Evolutionary conservation across 2,113 vertebrate species (phyloP).

Genomic region (Notothenia coriiceps): DNA sequence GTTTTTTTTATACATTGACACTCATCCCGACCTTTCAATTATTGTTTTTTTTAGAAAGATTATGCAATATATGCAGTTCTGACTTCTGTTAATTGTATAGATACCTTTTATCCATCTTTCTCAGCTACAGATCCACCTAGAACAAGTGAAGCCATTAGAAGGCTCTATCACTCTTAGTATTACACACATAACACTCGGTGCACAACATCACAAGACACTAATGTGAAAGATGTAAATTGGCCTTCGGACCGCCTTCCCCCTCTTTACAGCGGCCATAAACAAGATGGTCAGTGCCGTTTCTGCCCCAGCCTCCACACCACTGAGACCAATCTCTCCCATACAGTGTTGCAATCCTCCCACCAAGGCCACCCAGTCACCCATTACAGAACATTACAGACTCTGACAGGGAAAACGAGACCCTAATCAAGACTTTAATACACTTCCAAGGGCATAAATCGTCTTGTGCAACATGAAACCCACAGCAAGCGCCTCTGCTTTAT

Average conservation of each 20-base stretch:
- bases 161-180: too few species aligned
- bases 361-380: conserved; percentile 60
- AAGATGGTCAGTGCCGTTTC: conserved; percentile 23
- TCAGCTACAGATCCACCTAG: too few species aligned
- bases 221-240: not conserved
- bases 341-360: conserved; percentile 5
- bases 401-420: conserved; percentile 70
- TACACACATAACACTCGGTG: not conserved
- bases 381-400: conserved; percentile 66
- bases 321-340: conserved; percentile 28
- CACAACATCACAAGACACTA: not conserved
- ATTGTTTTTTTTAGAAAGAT: too few species aligned
- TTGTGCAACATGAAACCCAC: conserved; percentile 60
- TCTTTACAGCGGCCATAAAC: conserved; percentile 17
- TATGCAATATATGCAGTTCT: too few species aligned
- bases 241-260: not conserved
- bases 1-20: too few species aligned
- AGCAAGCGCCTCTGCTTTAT: conserved; percentile 49
- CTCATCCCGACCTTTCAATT: too few species aligned
- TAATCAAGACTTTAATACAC: conserved; percentile 79
- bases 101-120: too few species aligned
- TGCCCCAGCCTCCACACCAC: conserved; percentile 7
- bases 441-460: conserved; percentile 74
- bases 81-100: too few species aligned
- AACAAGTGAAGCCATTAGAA: too few species aligned